Base-by-base conservation (phyloP, 1,140 invertebrate genomes). In the Eriosoma lanigerum region DNA sequence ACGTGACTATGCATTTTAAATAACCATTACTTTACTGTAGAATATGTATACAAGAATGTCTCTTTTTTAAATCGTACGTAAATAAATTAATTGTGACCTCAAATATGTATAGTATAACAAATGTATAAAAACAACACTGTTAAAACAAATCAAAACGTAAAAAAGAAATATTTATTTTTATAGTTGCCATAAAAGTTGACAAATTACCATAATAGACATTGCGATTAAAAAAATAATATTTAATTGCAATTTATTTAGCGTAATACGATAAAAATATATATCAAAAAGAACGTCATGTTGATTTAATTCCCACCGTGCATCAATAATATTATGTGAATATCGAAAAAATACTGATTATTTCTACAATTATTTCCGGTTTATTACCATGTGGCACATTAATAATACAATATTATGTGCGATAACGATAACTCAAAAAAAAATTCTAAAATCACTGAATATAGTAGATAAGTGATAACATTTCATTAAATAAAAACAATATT, bases 251-350 rank as follows among this genome's bases (percentile, higher is more conserved):
- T 21, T 64, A 4, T 44, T 38, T 64, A 44, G 32, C 29, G n/a
- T 38, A 64, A 64, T 64, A 38, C 38, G n/a, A 32, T n/a, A 38
- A 13, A n/a, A 64, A 38, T 38, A 64, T 38, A 26, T 60, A 60
- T 19, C 32, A 38, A 29, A 38, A 38, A 38, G 3, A 44, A 21
- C 62, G n/a, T n/a, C n/a, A n/a, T n/a, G 62, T 64, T 38, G 62
- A 64, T 38, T 6, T 64, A 64, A 38, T 38, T 64, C 29, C 62
- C 62, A 38, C 32, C 32, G 32, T 8, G 32, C 3, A n/a, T n/a
- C n/a, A n/a, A 38, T n/a, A 44, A 64, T 12, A n/a, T 38, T 38
- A n/a, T 64, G 13, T 64, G 12, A 9, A 38, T 64, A 64, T 64
- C 29, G 19, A 38, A 32, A 32, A 10, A 32, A 32, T 21, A 64